phyloP scores from a whole-genome alignment of 1,140 invertebrate genomes.

The Cyclina sinensis region DNA sequence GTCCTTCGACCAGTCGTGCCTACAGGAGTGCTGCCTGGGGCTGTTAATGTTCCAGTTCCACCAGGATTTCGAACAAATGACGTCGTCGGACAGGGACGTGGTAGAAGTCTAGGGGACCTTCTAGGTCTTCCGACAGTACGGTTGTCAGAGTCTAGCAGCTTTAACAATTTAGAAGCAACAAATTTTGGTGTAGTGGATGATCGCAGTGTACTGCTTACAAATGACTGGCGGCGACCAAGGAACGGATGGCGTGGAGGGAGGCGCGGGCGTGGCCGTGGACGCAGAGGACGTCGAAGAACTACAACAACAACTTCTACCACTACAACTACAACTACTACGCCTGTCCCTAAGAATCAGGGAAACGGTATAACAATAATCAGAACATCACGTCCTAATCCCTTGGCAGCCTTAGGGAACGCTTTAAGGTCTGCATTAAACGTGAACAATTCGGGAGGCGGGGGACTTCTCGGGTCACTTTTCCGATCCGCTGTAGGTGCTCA shows the following conservation, averaged over 20 bases:
- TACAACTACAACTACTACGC: neutral
- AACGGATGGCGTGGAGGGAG: neutral
- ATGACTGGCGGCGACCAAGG: neutral
- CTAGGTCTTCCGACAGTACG: neutral
- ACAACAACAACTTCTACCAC: neutral
- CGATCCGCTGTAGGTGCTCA: neutral
- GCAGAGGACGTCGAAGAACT: neutral
- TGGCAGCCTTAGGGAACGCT: neutral
- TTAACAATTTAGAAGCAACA: neutral
- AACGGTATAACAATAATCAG: conserved; percentile 3
- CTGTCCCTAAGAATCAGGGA: neutral
- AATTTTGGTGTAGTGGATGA: neutral
- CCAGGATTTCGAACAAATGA: neutral
- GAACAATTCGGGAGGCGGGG: neutral
- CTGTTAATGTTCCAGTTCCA: neutral
- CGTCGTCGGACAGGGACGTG: neutral
- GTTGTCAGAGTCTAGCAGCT: neutral
- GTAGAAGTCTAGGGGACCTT: neutral
- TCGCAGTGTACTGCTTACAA: neutral
- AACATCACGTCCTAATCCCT: neutral
- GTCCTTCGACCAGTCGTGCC: neutral
- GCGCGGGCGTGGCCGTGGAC: neutral
- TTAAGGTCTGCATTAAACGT: neutral
- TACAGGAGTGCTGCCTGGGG: neutral
- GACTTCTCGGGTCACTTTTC: neutral